phyloP scores from a whole-genome alignment of 1,140 invertebrate genomes.

The Tribolium castaneum region DNA sequence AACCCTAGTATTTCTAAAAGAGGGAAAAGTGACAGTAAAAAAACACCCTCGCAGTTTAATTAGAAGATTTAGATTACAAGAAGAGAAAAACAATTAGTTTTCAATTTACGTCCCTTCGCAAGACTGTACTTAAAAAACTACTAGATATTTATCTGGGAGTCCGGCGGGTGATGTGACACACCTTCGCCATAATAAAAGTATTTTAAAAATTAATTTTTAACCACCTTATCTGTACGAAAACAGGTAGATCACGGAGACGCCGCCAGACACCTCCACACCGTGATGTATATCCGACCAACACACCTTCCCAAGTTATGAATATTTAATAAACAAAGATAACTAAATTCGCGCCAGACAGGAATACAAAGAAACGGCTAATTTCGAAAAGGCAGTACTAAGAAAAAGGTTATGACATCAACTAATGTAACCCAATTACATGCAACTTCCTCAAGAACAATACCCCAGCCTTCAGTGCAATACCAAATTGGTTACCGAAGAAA shows the following conservation, averaged over 20 bases:
- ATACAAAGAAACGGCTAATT: neutral
- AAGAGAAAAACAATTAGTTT: neutral
- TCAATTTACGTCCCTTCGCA: neutral
- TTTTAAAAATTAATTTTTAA: constrained; percentile 44
- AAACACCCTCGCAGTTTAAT: neutral
- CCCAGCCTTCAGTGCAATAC: constrained; percentile 12
- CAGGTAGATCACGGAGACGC: constrained; percentile 41
- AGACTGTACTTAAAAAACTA: too few species aligned
- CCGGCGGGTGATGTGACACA: constrained; percentile 1
- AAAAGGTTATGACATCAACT: constrained; percentile 6
- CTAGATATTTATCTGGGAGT: neutral
- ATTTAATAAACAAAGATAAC: constrained; percentile 34
- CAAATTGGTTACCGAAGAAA: constrained; percentile 3
- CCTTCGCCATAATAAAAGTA: constrained; percentile 40
- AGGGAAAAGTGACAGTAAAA: neutral
- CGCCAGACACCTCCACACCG: constrained; percentile 28
- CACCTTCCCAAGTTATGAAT: constrained; percentile 39
- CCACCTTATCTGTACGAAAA: constrained; percentile 35
- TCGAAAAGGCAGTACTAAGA: neutral
- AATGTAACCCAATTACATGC: constrained; percentile 21
- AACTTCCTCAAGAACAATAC: constrained; percentile 35
- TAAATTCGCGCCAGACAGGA: constrained; percentile 28
- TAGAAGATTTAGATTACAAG: neutral
- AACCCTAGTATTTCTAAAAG: neutral
- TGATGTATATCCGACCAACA: constrained; percentile 36